Evolutionary conservation across 2,113 vertebrate species (phyloP).

Genomic region (Sula dactylatra): DNA sequence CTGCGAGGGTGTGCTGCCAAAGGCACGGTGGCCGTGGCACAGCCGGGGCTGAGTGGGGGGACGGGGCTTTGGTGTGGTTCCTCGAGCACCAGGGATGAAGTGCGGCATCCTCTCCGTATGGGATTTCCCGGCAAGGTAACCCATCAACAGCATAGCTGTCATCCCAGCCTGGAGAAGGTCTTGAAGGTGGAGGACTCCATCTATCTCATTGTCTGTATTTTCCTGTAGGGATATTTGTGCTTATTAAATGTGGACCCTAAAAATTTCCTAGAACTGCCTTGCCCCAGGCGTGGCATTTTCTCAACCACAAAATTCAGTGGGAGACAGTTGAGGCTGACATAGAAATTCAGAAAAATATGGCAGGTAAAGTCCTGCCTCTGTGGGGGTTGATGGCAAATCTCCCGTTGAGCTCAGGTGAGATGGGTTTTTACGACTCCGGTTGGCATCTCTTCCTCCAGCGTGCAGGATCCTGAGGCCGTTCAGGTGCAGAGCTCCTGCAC

Average conservation of each 20-base stretch:
- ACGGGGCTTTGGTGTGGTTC: not conserved
- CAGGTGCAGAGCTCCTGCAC: not conserved
- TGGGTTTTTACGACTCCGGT: not conserved
- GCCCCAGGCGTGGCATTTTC: not conserved
- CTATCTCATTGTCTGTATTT: not conserved
- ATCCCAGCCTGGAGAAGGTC: not conserved
- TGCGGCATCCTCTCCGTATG: not conserved
- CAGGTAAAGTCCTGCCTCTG: not conserved
- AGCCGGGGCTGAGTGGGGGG: not conserved
- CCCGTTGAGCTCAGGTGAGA: rapidly evolving
- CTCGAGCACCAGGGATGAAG: not conserved
- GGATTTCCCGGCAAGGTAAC: not conserved
- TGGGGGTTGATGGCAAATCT: not conserved
- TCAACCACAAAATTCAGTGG: not conserved
- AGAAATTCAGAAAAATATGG: not conserved
- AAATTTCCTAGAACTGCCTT: not conserved
- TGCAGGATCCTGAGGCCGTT: not conserved
- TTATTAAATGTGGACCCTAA: not conserved
- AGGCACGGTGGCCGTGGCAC: not conserved
- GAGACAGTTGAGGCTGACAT: not conserved
- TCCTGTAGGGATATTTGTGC: not conserved
- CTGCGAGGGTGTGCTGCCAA: not conserved
- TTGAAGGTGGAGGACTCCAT: not conserved
- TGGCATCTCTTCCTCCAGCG: not conserved
- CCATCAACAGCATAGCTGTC: not conserved